phyloP scores from a whole-genome alignment of 2,113 vertebrate genomes.

The Sardina pilchardus region DNA sequence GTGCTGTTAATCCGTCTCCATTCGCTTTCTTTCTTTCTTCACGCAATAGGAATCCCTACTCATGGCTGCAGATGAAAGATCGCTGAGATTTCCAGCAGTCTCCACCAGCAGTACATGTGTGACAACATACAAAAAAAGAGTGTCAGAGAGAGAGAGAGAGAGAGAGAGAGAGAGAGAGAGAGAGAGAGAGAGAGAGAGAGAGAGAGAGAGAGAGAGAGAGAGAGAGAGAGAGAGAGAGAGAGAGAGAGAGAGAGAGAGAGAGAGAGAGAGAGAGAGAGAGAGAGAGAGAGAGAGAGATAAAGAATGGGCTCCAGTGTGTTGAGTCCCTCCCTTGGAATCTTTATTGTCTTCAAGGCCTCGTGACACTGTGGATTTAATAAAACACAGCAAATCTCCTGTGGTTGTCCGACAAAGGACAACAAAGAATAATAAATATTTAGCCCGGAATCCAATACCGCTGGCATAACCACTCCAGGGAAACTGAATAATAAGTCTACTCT shows the following conservation, averaged over 20 bases:
- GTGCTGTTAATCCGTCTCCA: background rate
- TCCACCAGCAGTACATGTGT: background rate
- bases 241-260: too few relatives aligned
- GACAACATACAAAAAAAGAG: background rate
- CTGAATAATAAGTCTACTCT: background rate
- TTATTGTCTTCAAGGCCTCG: background rate
- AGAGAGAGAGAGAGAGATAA: background rate
- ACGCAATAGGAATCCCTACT: background rate
- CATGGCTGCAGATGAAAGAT: background rate
- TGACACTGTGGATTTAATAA: background rate
- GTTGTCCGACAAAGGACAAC: constrained; percentile 4
- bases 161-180: too few relatives aligned
- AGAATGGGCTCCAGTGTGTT: background rate
- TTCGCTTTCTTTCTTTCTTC: background rate
- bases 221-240: too few relatives aligned
- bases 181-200: too few relatives aligned
- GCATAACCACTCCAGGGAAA: background rate
- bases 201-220: too few relatives aligned
- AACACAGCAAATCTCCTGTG: background rate
- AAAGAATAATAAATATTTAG: constrained; percentile 6
- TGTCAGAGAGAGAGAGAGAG: background rate
- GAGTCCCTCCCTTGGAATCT: background rate
- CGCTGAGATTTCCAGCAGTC: background rate
- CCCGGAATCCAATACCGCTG: background rate
- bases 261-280: background rate